Percentiles rank a stretch among this genome's conserved stretches.
Evolutionary conservation across 2,888 invertebrate genomes (phyloP).

Genomic region (Cyclophora punctaria): DNA sequence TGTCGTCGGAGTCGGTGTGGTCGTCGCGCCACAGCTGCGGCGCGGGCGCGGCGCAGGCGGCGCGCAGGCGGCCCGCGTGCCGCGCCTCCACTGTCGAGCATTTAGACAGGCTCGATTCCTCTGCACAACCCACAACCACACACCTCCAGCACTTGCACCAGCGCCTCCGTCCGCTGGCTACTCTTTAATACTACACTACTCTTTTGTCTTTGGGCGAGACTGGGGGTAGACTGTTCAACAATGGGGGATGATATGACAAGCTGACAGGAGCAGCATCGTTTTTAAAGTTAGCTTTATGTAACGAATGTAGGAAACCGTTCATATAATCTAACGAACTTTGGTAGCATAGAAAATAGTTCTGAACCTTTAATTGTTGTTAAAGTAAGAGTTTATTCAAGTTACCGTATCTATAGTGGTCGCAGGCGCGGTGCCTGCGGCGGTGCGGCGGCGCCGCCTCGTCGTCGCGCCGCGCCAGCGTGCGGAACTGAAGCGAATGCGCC

Average conservation of each 20-base stretch:
- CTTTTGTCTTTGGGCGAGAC: too few species aligned
- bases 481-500: slow-evolving; percentile 85
- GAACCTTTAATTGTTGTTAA: neutral
- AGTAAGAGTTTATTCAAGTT: neutral
- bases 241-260: too few species aligned
- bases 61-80: slow-evolving; percentile 61
- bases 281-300: too few species aligned
- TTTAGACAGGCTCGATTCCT: slow-evolving; percentile 78
- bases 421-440: slow-evolving; percentile 56
- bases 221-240: too few species aligned
- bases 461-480: slow-evolving; percentile 83
- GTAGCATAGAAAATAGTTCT: too few species aligned
- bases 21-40: slow-evolving; percentile 46
- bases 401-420: slow-evolving; percentile 71
- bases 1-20: slow-evolving; percentile 66
- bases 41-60: slow-evolving; percentile 26
- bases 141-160: too few species aligned
- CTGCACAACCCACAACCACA: slow-evolving; percentile 35
- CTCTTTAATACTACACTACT: too few species aligned
- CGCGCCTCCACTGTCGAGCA: slow-evolving; percentile 79
- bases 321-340: too few species aligned
- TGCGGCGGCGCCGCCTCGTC: slow-evolving; percentile 66
- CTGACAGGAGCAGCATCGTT: too few species aligned
- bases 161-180: too few species aligned
- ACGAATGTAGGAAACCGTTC: too few species aligned